Evolutionary conservation across 2,797 vertebrate genomes (phyloP), one percentile per base, ranked within the genome.

Genomic region (Acestrorhynchus altus): DNA sequence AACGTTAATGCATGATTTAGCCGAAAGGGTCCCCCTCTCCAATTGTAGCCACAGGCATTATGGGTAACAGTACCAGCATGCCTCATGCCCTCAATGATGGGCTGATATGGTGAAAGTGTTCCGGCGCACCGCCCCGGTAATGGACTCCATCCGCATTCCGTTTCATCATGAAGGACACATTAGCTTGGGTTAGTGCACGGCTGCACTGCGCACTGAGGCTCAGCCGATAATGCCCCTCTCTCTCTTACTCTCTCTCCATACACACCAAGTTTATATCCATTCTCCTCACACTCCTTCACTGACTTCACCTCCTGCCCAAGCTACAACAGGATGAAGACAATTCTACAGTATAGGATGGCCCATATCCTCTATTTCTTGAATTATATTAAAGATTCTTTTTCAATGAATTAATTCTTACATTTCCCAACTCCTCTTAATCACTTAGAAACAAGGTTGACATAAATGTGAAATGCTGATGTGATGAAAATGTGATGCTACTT

Each of bases 31-130:
- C 13, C 7, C 24, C 26, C 15, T 35, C 15, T 6, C 13, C 11
- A 24, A 7, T 24, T 57, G 24, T 6, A 24, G 57, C 2, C 26
- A 60, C 5, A 8, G 26, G 57, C 57, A 60, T 31, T 59, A 31
- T 39, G 74, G 52, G 54, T 59, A 68, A 60, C 46, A 26, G 72
- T 20, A 39, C 51, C 26, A 76, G 64, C 65, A 66, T 39, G 16
- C 56, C 74, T 79, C 28, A 35, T 35, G 54, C 49, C 42, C 71
- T 64, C 22, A 44, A 39, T 60, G 44, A 60, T 84, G 74, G 85
- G 87, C 88, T 85, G 88, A 86, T 89, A 93, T 76, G 84, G 88
- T 86, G 86, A 57, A 64, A 76, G 72, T 87, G 92, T 91, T 93
- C 85, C 71, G 77, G 88, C 88, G 90, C 72, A 4, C 84, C 81